Percentiles rank a stretch among this genome's conserved stretches.
Evolutionary conservation across 2,888 invertebrate genomes (phyloP).

Genomic region (Cyrtodaria siliqua): DNA sequence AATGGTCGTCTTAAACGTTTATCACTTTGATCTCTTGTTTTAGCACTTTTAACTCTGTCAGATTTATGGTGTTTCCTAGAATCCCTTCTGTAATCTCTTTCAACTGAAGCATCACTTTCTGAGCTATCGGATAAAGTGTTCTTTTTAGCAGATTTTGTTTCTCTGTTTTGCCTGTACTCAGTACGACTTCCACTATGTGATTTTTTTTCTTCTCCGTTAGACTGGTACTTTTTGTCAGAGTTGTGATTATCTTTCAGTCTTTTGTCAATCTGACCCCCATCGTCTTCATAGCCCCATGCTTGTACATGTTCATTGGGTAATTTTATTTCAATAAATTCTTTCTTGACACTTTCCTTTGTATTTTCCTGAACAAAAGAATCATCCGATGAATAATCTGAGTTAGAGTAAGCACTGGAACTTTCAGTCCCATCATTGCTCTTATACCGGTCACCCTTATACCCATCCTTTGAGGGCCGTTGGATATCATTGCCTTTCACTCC

Average conservation of each 20-base stretch:
- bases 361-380: conserved; percentile 37
- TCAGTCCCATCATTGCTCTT: conserved; percentile 32
- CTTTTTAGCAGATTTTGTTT: background rate
- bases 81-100: conserved; percentile 5
- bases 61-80: conserved; percentile 24
- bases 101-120: conserved; percentile 38
- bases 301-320: conserved; percentile 58
- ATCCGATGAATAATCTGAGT: conserved; percentile 60
- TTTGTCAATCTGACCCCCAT: background rate
- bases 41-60: conserved; percentile 35
- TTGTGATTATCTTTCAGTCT: too few species aligned
- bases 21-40: conserved; percentile 22
- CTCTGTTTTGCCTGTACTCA: background rate
- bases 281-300: conserved; percentile 61
- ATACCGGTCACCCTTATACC: background rate
- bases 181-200: conserved; percentile 27
- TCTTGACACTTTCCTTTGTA: conserved; percentile 18
- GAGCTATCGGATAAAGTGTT: conserved; percentile 1
- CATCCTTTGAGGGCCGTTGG: too few species aligned
- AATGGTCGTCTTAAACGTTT: conserved; percentile 18
- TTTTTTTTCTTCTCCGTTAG: too few species aligned
- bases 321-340: conserved; percentile 39
- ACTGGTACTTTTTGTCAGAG: too few species aligned
- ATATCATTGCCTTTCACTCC: conserved; percentile 15
- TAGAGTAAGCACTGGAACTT: conserved; percentile 73